phyloP scores from a whole-genome alignment of 2,888 invertebrate genomes.

The Xanthostigma xanthostigma region DNA sequence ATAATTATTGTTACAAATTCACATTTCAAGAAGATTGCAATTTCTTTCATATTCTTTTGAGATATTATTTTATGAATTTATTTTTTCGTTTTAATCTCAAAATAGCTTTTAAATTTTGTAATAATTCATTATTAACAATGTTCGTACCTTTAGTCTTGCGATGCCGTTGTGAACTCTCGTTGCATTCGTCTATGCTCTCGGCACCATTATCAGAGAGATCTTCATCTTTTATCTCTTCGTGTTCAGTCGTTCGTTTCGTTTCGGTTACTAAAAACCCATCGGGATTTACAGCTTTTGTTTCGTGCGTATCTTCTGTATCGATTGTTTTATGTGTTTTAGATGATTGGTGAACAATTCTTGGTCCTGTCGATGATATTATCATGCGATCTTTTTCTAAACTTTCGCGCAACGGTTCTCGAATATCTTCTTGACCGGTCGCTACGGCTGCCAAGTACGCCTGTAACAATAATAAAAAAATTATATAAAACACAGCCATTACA shows the following conservation, averaged over 20 bases:
- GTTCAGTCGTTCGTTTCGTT: conserved; percentile 66
- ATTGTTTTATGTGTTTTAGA: conserved; percentile 63
- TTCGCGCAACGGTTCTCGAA: conserved; percentile 48
- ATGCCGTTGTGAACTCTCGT: conserved; percentile 31
- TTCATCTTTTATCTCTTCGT: conserved; percentile 71
- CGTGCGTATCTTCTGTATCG: conserved; percentile 72
- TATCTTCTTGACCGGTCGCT: conserved; percentile 44
- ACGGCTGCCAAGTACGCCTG: conserved; percentile 67
- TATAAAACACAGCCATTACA: background rate
- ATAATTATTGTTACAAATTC: too few relatives aligned
- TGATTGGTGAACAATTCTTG: conserved; percentile 59
- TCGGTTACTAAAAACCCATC: conserved; percentile 81
- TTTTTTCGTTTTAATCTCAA: too few relatives aligned
- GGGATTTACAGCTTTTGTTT: conserved; percentile 58
- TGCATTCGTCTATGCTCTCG: conserved; percentile 29
- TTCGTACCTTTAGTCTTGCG: conserved; percentile 21
- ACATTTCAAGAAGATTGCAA: too few relatives aligned
- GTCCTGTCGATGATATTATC: conserved; percentile 47
- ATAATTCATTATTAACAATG: background rate
- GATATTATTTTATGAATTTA: too few relatives aligned
- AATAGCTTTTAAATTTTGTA: background rate
- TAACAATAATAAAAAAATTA: conserved; percentile 23
- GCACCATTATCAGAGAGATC: conserved; percentile 48
- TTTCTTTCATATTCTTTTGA: too few relatives aligned
- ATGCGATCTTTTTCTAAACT: conserved; percentile 43